Percentiles rank a stretch among this genome's conserved stretches.
phyloP scores from a whole-genome alignment of 2,113 vertebrate species.

The Ellobius talpinus region DNA sequence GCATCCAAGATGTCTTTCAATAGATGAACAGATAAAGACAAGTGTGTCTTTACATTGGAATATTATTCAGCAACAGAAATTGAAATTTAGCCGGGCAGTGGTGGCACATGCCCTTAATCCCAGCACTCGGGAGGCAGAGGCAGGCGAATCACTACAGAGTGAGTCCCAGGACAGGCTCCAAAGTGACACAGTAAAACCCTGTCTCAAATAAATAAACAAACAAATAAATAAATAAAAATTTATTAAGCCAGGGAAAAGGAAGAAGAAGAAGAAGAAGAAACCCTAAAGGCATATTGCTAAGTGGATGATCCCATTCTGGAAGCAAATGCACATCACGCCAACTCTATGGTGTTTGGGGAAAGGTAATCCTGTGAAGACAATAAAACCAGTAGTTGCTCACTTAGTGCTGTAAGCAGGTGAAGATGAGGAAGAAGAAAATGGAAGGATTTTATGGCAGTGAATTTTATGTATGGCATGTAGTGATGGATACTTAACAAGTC shows the following conservation, averaged over 20 bases:
- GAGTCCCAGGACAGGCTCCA: no score
- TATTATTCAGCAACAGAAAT: neutral
- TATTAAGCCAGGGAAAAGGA: neutral
- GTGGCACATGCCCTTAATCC: no score
- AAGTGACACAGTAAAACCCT: no score
- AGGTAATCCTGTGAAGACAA: neutral
- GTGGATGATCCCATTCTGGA: neutral
- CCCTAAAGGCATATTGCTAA: neutral
- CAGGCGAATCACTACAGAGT: no score
- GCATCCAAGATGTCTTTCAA: neutral
- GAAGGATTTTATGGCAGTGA: neutral
- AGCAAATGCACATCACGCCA: neutral
- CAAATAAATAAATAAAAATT: neutral
- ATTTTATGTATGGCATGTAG: neutral
- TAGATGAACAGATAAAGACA: neutral
- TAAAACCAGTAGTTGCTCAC: neutral
- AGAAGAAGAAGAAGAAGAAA: neutral
- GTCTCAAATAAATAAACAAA: no score
- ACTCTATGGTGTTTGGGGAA: neutral
- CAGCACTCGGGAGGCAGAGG: no score
- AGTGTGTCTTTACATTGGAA: neutral
- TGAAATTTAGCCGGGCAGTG: neutral
- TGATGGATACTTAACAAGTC: neutral
- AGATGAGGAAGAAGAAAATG: neutral
- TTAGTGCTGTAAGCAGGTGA: neutral